Evolutionary conservation across 2,888 invertebrate species (phyloP).

Genomic region (Saturnia pavonia): DNA sequence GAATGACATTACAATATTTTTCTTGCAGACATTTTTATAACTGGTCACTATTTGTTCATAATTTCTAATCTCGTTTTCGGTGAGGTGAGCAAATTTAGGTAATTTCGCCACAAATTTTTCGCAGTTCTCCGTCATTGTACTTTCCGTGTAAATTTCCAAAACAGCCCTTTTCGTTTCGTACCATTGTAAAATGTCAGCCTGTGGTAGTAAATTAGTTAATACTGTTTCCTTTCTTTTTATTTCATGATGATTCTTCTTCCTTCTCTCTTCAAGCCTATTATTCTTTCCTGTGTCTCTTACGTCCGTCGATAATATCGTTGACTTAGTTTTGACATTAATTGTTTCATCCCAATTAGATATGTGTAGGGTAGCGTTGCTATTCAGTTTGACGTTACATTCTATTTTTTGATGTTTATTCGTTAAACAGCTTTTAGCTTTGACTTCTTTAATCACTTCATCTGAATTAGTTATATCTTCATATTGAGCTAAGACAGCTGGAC

Average conservation of each 20-base stretch:
- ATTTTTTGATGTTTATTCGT: slow-evolving; percentile 28
- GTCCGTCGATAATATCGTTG: slow-evolving; percentile 1
- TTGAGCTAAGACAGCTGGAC: not conserved
- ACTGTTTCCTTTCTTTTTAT: slow-evolving; percentile 14
- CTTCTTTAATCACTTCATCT: slow-evolving; percentile 18
- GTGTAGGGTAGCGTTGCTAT: slow-evolving; percentile 36
- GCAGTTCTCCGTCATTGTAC: slow-evolving; percentile 39
- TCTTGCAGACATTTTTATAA: slow-evolving; percentile 37
- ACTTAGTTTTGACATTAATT: slow-evolving; percentile 27
- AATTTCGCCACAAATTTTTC: slow-evolving; percentile 57
- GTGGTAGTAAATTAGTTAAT: slow-evolving; percentile 21
- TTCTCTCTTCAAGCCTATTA: slow-evolving; percentile 18
- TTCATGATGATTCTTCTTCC: slow-evolving; percentile 17
- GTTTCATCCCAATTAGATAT: slow-evolving; percentile 47
- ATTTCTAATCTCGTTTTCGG: slow-evolving; percentile 42
- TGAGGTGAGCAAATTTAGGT: slow-evolving; percentile 58
- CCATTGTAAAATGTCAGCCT: slow-evolving; percentile 57
- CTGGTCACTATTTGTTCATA: slow-evolving; percentile 27
- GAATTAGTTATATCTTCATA: slow-evolving; percentile 14
- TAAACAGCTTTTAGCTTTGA: slow-evolving; percentile 18
- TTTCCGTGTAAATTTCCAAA: slow-evolving; percentile 64
- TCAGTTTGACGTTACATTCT: slow-evolving; percentile 26
- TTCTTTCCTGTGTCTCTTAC: slow-evolving; percentile 13
- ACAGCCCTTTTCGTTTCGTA: slow-evolving; percentile 69
- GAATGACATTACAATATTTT: slow-evolving; percentile 45